Evolutionary conservation across 2,797 vertebrate species (phyloP).

Genomic region (Potorous gilbertii): DNA sequence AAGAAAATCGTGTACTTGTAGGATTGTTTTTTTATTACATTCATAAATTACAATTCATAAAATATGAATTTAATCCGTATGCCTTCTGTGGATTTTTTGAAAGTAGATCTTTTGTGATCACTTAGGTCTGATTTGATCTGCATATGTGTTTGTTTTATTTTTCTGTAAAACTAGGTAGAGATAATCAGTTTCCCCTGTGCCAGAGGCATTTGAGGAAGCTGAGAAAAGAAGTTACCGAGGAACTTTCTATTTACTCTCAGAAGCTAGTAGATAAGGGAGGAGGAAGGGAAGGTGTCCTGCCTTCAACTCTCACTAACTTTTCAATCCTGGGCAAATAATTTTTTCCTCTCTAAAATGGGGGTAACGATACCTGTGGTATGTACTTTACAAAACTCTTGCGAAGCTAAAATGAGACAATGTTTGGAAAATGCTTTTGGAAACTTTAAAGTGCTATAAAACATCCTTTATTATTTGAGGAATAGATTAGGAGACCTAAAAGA

Average conservation of each 20-base stretch:
- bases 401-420: neutral
- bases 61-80: constrained; percentile 14
- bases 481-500: neutral
- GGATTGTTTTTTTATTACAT: constrained; percentile 3
- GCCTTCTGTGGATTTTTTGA: constrained; percentile 33
- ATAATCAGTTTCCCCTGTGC: constrained; percentile 26
- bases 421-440: neutral
- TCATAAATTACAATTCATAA: neutral
- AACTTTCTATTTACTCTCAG: constrained; percentile 23
- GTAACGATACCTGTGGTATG: neutral
- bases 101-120: constrained; percentile 10
- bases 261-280: constrained; percentile 29
- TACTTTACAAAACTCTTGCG: neutral
- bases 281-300: neutral
- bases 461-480: neutral
- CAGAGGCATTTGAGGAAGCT: constrained; percentile 35
- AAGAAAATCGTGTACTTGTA: constrained; percentile 38
- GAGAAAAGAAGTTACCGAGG: constrained; percentile 18
- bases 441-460: neutral
- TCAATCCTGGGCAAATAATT: neutral
- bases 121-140: constrained; percentile 52
- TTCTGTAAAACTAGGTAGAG: constrained; percentile 60
- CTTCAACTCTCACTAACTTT: neutral
- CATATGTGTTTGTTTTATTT: constrained; percentile 41
- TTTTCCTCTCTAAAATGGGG: neutral